Conservation (phyloP, 1,140 invertebrate species). For the Neodiprion virginianus region DNA sequence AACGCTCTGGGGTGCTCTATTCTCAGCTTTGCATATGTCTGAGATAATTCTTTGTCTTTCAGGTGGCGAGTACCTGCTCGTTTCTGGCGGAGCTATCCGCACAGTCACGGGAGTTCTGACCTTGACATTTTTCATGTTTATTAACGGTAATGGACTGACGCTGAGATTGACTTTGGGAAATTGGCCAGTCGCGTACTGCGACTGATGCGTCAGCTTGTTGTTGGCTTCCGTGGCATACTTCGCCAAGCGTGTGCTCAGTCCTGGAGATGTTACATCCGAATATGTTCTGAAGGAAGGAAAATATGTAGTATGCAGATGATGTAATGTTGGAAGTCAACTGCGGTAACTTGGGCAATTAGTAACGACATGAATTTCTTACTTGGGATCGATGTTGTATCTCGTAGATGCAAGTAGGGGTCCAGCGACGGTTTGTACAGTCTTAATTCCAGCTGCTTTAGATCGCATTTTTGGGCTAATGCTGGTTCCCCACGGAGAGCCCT, state of each 20-base stretch:
- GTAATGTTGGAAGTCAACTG: not conserved
- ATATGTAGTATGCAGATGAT: conserved; percentile 11
- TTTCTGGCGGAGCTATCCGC: conserved; percentile 51
- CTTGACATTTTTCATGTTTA: conserved; percentile 46
- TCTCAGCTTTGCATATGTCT: conserved; percentile 28
- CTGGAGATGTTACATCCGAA: conserved; percentile 53
- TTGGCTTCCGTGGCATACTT: conserved; percentile 56
- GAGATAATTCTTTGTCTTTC: conserved; percentile 43
- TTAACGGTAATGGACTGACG: conserved; percentile 49
- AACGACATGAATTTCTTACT: conserved; percentile 38
- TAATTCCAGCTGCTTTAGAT: conserved; percentile 38
- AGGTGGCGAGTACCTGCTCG: conserved; percentile 38
- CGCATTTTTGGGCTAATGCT: conserved; percentile 48
- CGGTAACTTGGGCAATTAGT: not conserved
- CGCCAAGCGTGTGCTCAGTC: conserved; percentile 51
- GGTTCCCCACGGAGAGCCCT: conserved; percentile 48
- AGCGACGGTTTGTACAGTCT: conserved; percentile 48
- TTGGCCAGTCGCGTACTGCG: conserved; percentile 54
- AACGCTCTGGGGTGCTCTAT: conserved; percentile 30
- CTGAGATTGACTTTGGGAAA: conserved; percentile 57
- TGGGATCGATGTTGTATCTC: conserved; percentile 58
- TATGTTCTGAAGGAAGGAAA: conserved; percentile 45
- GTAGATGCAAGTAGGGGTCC: conserved; percentile 55
- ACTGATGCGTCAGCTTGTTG: conserved; percentile 51
- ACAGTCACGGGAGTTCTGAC: conserved; percentile 49